Base-by-base conservation (phyloP, 1,140 invertebrate genomes). In the Lucilia cuprina region DNA sequence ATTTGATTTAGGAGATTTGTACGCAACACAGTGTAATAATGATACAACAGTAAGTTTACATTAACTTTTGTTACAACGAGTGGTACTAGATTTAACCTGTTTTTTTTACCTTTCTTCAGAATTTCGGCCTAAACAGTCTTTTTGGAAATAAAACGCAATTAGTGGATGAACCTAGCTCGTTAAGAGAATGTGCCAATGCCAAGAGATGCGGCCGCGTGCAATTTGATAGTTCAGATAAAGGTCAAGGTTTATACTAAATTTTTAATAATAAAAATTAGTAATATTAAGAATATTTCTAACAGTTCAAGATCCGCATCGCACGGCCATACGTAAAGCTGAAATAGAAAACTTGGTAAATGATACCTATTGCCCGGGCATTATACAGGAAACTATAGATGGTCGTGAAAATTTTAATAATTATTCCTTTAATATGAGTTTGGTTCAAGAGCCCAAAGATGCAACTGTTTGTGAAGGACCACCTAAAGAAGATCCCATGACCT, bases 331-430 rank as follows among this genome's bases (percentile, higher is more conserved):
- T 34, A 82, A 84, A 60, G 35, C 49, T 12, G 80, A 84, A 60
- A 70, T 87, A 1, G 84, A 88, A 7, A 75, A 84, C 0, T 78
- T 89, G 25, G 89, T 90, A 0, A 82, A 86, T 80, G 89, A 90
- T 74, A 82, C 83, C 14, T 84, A 35, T 1, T 88, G 86, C 49
- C 88, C 87, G 2, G 89, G 88, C 12, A 47, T 83, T 10, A 88
- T 90, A 78, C 88, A 90, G 49, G 84, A 83, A 1, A 86, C 86
- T 12, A 85, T 90, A 0, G 82, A 87, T 34, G 87, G 87, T 13
- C 21, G 34, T 0, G 85, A 86, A 9, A 74, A 89, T 55, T 89
- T 90, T 47, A 90, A 90, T 70, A 60, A 86, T 0, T 70, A 85
- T 9, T 85, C 89, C 12, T 85, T 85, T 35, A 84, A 87, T 13